Conservation (phyloP, 1,140 invertebrate genomes). For the Platyscapa corneri region DNA sequence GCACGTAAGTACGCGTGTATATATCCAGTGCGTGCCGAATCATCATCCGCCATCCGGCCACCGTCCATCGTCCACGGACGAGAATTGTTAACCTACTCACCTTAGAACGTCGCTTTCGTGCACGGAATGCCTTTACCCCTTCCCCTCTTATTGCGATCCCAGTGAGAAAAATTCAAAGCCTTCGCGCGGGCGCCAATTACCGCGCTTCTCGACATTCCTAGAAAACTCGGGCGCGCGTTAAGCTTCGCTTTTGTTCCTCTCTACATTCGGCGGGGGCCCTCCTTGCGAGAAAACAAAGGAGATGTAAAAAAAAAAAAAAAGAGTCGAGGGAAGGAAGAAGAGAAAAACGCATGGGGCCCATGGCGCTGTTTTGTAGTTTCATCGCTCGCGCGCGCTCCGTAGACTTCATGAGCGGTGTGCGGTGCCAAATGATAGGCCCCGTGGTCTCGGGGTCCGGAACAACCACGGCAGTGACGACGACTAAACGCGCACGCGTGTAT, state of each 20-base stretch:
- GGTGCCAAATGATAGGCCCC: slow-evolving; percentile 33
- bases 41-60: too few species aligned
- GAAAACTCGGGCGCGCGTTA: not conserved
- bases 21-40: too few species aligned
- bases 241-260: not conserved
- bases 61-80: too few species aligned
- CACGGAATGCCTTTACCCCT: not conserved
- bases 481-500: slow-evolving; percentile 50
- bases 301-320: not conserved
- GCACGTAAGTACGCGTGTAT: too few species aligned
- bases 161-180: not conserved
- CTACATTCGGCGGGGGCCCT: not conserved
- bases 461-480: too few species aligned
- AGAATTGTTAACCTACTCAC: too few species aligned
- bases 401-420: not conserved
- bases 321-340: not conserved
- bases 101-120: too few species aligned
- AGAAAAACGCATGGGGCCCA: not conserved
- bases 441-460: not conserved
- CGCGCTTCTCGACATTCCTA: not conserved
- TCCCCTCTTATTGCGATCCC: too few species aligned
- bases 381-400: not conserved
- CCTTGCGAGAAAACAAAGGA: not conserved
- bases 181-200: not conserved
- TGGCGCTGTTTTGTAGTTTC: not conserved